Conservation (phyloP, 2,113 vertebrate genomes). For the Pseudorasbora parva region DNA sequence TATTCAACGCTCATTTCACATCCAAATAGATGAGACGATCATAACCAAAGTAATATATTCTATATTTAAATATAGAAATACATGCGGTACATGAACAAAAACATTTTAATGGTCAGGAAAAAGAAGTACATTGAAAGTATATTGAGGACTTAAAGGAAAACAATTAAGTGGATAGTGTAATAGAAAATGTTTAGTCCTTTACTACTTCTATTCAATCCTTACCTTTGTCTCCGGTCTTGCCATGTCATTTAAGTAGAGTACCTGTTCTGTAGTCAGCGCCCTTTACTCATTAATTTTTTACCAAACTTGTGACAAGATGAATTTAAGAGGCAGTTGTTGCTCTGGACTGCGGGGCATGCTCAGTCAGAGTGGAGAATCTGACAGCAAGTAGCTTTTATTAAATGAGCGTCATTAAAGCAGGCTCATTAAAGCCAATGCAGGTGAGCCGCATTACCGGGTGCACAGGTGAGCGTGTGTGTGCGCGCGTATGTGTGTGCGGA, state of each 20-base stretch:
- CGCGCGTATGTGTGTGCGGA: conserved; percentile 44
- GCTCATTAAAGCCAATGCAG: conserved; percentile 67
- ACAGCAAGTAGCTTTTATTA: conserved; percentile 73
- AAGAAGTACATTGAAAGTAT: background rate
- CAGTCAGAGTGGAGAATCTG: conserved; percentile 51
- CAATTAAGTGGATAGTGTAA: background rate
- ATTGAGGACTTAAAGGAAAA: background rate
- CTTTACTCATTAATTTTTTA: conserved; percentile 26
- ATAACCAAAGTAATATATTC: too few species aligned
- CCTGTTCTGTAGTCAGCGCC: background rate
- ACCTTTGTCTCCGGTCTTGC: conserved; percentile 11
- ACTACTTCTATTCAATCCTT: conserved; percentile 16
- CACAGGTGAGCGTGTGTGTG: conserved; percentile 62
- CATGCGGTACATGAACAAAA: too few species aligned
- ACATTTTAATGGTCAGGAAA: too few species aligned
- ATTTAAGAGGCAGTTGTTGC: conserved; percentile 44
- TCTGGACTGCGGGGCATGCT: conserved; percentile 42
- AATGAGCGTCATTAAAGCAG: conserved; percentile 70
- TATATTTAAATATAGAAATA: too few species aligned
- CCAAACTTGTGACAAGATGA: conserved; percentile 41
- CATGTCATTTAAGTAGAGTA: conserved; percentile 3
- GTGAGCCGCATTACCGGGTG: conserved; percentile 68
- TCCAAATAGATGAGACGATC: too few species aligned
- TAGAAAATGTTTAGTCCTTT: background rate
- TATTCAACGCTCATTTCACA: too few species aligned